Evolutionary conservation across 2,888 invertebrate species (phyloP), one percentile per base, ranked within the genome.

Genomic region (Mamestra brassicae): DNA sequence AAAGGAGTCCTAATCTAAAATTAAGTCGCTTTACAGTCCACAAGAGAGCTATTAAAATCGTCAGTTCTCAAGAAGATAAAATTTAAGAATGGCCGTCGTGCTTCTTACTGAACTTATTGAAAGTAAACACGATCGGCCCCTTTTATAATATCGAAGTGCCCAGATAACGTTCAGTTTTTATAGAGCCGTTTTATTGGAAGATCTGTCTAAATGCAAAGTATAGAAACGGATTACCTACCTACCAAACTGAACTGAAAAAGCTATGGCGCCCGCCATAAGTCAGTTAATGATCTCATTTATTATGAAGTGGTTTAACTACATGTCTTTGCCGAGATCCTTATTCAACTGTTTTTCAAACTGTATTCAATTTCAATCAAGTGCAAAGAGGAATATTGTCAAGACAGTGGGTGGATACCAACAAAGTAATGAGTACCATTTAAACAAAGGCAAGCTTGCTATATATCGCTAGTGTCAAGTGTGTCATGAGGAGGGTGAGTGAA

Each of bases 231-330:
- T 65, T 70, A 80, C 47, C 81, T 84, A 80, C 47, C 82, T 84
- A 74, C 74, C 77, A 82, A 87, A 86, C 75, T 83, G 82, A 88
- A 80, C 83, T 88, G 88, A 89, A 88, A 84, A 78, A 79, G 68
- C 54, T 67, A 42, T 66, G 52, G 60, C n/a, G 47, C n/a, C 15
- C 72, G 68, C 80, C 81, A 75, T 86, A 81, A 88, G 87, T 81
- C 78, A 79, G 78, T 82, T 88, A 87, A 88, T 89, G 81, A 74
- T 42, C 71, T 78, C 78, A 85, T 86, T 88, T 78, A 84, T 83
- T 83, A 75, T 80, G 69, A 68, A 75, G 57, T 78, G 67, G 74
- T 60, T 71, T 61, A 65, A 17, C 42, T 38, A 17, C 26, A 45
- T 73, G 63, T 69, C 60, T 67, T 64, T 65, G 8, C 50, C 45